Evolutionary conservation across 2,113 vertebrate species (phyloP).

Genomic region (Mustelus asterias): DNA sequence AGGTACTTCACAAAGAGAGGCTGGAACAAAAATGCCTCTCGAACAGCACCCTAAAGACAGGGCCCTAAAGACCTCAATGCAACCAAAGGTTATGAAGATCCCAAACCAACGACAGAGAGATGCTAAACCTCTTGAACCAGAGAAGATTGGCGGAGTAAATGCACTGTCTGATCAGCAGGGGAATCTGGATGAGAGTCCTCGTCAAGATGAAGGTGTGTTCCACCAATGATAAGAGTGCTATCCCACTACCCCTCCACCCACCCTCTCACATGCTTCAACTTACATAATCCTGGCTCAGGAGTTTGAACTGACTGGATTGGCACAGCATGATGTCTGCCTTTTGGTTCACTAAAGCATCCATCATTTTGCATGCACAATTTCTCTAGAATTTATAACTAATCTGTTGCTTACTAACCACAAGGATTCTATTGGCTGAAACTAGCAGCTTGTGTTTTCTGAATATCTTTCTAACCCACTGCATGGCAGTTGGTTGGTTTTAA

Average conservation of each 20-base stretch:
- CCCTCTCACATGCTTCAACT: not conserved
- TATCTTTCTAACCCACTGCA: not conserved
- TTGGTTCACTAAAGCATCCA: slow-evolving; percentile 21
- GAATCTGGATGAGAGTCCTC: not conserved
- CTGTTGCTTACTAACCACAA: slow-evolving; percentile 23
- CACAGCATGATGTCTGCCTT: not conserved
- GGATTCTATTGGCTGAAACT: not conserved
- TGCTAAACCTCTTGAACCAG: not conserved
- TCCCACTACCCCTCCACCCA: not conserved
- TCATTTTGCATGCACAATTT: not conserved
- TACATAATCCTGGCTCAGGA: slow-evolving; percentile 11
- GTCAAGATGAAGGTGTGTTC: slow-evolving; percentile 30
- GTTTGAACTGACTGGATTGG: slow-evolving; percentile 4
- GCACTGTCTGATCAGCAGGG: not conserved
- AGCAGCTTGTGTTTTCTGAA: not conserved
- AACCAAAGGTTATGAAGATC: not conserved
- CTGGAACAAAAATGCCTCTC: not conserved
- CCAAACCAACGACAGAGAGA: not conserved
- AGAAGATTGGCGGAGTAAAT: not conserved
- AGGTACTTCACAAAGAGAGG: not conserved
- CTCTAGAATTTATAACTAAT: slow-evolving; percentile 4
- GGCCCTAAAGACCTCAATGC: not conserved
- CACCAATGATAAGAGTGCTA: not conserved
- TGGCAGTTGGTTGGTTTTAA: slow-evolving; percentile 13
- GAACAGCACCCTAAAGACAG: not conserved